Evolutionary conservation across 92 coral and sea anemone genomes (phyloP).

Genomic region (Porites cylindrica): DNA sequence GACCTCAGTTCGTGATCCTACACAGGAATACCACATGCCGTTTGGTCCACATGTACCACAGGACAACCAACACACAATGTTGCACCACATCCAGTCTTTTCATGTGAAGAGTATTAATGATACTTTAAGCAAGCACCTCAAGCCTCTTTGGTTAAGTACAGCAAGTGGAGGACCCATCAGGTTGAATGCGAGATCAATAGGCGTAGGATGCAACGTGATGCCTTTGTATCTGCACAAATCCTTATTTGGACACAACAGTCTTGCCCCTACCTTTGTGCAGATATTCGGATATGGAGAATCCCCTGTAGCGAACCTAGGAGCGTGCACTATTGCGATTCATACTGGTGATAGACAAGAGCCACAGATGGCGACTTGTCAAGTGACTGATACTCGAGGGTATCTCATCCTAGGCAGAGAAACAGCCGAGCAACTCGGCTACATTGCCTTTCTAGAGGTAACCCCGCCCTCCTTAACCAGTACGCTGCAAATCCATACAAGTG

Average conservation of each 20-base stretch:
- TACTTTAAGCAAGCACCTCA: conserved; percentile 23
- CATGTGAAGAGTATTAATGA: conserved; percentile 12
- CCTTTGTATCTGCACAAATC: conserved; percentile 27
- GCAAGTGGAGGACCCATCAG: conserved; percentile 20
- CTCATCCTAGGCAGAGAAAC: conserved; percentile 32
- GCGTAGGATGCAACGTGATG: conserved; percentile 26
- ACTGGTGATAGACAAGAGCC: conserved; percentile 14
- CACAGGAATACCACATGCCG: background rate
- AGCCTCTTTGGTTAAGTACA: conserved; percentile 34
- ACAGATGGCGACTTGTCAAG: conserved; percentile 16
- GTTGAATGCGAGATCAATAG: conserved; percentile 26
- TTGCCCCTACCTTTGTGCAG: conserved; percentile 16
- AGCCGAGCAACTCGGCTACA: conserved; percentile 19
- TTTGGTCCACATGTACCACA: background rate
- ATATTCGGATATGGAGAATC: conserved; percentile 25
- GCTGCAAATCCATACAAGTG: conserved; percentile 26
- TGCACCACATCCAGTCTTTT: conserved; percentile 18
- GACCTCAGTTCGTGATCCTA: background rate
- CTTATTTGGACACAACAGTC: conserved; percentile 22
- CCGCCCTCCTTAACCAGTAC: background rate
- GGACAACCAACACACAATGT: conserved; percentile 4
- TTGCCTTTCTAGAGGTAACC: conserved; percentile 21
- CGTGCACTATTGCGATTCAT: conserved; percentile 13
- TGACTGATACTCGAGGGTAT: conserved; percentile 38
- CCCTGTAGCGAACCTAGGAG: conserved; percentile 29